phyloP scores from a whole-genome alignment of 1,140 invertebrate species.

The Drusus annulatus region DNA sequence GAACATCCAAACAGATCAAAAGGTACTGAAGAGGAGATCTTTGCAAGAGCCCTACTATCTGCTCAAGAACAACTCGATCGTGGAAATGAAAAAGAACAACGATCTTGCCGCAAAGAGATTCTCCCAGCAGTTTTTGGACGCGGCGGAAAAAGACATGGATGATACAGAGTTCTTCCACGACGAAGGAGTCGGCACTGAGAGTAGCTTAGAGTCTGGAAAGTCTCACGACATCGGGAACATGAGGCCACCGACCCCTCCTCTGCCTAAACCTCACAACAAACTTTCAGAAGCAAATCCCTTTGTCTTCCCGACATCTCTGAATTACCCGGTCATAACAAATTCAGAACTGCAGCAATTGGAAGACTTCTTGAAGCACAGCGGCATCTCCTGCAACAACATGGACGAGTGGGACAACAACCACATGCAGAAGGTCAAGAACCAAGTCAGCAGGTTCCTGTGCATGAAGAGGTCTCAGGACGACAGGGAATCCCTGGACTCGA shows the following conservation, averaged over 20 bases:
- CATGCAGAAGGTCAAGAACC: slow-evolving; percentile 78
- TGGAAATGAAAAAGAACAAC: slow-evolving; percentile 75
- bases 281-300: slow-evolving; percentile 49
- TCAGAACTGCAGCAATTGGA: slow-evolving; percentile 79
- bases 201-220: slow-evolving; percentile 71
- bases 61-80: slow-evolving; percentile 73
- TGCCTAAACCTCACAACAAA: slow-evolving; percentile 65
- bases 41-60: slow-evolving; percentile 81
- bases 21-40: slow-evolving; percentile 78
- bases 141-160: slow-evolving; percentile 70
- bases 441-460: slow-evolving; percentile 78
- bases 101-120: slow-evolving; percentile 72
- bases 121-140: slow-evolving; percentile 70
- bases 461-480: slow-evolving; percentile 79
- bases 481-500: slow-evolving; percentile 78
- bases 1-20: slow-evolving; percentile 70
- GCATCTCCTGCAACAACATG: slow-evolving; percentile 77
- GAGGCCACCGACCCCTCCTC: slow-evolving; percentile 70
- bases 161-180: slow-evolving; percentile 70
- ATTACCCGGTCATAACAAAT: slow-evolving; percentile 70
- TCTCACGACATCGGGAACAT: slow-evolving; percentile 71
- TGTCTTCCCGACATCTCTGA: slow-evolving; percentile 60
- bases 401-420: slow-evolving; percentile 78
- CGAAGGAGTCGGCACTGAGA: slow-evolving; percentile 70
- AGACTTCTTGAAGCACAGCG: slow-evolving; percentile 82